Percentiles rank a stretch among this genome's conserved stretches.
Evolutionary conservation across 2,113 vertebrate genomes (phyloP).

Genomic region (Urocitellus parryii): DNA sequence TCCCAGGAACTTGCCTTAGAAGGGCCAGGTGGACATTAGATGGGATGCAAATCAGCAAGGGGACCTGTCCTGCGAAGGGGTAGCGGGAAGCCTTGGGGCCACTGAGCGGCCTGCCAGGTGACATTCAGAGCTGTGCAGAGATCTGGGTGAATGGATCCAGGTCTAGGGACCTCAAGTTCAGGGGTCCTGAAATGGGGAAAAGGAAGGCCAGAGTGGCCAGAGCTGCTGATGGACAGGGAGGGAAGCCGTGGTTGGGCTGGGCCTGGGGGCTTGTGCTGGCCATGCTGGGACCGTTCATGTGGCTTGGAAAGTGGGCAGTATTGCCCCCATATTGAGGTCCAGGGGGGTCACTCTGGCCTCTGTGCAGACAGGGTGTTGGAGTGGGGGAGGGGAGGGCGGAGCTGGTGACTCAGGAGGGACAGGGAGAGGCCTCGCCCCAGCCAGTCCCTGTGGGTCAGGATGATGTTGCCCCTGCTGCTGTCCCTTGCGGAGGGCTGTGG

Average conservation of each 20-base stretch:
- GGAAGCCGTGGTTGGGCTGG: neutral
- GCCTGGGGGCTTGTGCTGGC: neutral
- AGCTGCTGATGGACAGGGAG: neutral
- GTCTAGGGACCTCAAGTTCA: neutral
- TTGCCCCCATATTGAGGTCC: accelerated
- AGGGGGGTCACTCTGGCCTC: neutral
- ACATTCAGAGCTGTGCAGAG: neutral
- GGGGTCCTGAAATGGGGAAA: neutral
- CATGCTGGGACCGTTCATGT: accelerated
- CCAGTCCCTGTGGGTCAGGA: neutral
- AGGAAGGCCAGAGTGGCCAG: neutral
- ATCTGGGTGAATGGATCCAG: neutral
- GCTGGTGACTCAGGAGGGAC: neutral
- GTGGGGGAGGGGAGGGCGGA: neutral
- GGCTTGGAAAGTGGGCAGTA: accelerated
- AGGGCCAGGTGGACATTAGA: neutral
- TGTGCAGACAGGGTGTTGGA: accelerated
- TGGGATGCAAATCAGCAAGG: neutral
- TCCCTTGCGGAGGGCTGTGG: neutral
- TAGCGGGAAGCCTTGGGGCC: accelerated
- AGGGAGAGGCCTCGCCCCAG: neutral
- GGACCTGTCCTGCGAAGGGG: neutral
- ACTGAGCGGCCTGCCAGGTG: neutral
- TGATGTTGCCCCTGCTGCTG: neutral
- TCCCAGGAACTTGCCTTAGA: neutral